Evolutionary conservation across 2,113 vertebrate species (phyloP), one percentile per base, ranked within the genome.

Genomic region (Mionectes macconnelli): DNA sequence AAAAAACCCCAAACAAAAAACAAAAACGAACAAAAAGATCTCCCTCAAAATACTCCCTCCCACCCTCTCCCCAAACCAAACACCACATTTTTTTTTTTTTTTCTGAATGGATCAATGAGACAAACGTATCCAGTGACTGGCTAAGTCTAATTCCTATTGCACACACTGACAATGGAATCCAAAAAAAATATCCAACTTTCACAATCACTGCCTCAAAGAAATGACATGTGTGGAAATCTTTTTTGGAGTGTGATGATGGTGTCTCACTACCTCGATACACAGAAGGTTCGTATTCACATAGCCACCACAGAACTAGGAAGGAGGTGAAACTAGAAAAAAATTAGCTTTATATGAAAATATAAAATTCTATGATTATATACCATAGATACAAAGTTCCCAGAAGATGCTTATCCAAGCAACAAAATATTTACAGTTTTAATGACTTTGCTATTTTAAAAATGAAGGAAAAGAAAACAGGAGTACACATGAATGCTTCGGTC

Each of bases 321-420:
- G 94, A 98, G 96, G 98, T 98, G 98, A 98, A 98, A 98, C 97
- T 98, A 98, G 98, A 98, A 99, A 98, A 98, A 98, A 98, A 98
- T 98, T 98, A 98, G 98, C 97, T 99, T 98, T 98, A 98, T 99
- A 99, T 98, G 98, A 98, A 98, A 98, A 99, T 98, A 98, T 98
- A 99, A 98, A 98, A 98, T 98, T 98, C 98, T 98, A 98, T 98
- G 98, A 98, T 98, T 98, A 98, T 98, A 99, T 98, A 99, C 98
- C 98, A 98, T 98, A 98, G 98, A 98, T 98, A 99, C 98, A 98
- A 98, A 98, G 98, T 98, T 98, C 97, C 97, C 98, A 98, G 98
- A 98, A 98, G 98, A 98, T 98, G 97, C 97, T 98, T 98, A 98
- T 97, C 97, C 97, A 98, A 98, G 98, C 98, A 98, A 98, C 98